Evolutionary conservation across 2,113 vertebrate genomes (phyloP).

Genomic region (Nothobranchius furzeri): DNA sequence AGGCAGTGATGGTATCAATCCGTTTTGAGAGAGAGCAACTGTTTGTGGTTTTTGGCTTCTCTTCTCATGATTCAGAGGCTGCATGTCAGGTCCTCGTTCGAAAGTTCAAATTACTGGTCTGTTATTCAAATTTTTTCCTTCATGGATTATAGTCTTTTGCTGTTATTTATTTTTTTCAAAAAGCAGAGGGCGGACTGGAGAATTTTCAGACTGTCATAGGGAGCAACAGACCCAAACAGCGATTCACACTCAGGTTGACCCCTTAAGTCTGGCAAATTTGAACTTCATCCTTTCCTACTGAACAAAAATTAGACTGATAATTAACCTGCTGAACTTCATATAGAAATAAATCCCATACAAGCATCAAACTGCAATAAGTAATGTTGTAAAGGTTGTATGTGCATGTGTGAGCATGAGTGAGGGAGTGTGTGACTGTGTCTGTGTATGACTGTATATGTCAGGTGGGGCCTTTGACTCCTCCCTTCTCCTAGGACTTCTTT

Average conservation of each 20-base stretch:
- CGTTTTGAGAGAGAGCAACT: not conserved
- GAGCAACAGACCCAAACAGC: too few relatives aligned
- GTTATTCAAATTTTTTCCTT: constrained; percentile 10
- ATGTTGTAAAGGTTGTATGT: too few relatives aligned
- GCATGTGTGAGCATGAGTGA: too few relatives aligned
- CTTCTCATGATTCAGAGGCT: constrained; percentile 30
- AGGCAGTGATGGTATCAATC: not conserved
- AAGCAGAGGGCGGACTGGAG: not conserved
- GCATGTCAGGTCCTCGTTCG: constrained; percentile 6
- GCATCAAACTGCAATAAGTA: too few relatives aligned
- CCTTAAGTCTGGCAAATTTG: not conserved
- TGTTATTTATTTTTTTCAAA: not conserved
- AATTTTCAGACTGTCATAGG: not conserved
- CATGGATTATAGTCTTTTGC: not conserved
- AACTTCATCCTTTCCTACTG: not conserved
- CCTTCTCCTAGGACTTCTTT: too few relatives aligned
- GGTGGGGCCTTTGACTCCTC: too few relatives aligned
- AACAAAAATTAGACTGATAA: too few relatives aligned
- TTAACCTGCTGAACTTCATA: too few relatives aligned
- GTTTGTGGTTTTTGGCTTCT: constrained; percentile 9
- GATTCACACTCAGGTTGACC: not conserved
- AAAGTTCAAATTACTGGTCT: constrained; percentile 13
- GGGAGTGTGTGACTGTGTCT: too few relatives aligned
- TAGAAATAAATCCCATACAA: too few relatives aligned
- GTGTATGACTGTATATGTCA: too few relatives aligned